Conservation (phyloP, 1,140 invertebrate species). For the Yoshiicerus persimilis region DNA sequence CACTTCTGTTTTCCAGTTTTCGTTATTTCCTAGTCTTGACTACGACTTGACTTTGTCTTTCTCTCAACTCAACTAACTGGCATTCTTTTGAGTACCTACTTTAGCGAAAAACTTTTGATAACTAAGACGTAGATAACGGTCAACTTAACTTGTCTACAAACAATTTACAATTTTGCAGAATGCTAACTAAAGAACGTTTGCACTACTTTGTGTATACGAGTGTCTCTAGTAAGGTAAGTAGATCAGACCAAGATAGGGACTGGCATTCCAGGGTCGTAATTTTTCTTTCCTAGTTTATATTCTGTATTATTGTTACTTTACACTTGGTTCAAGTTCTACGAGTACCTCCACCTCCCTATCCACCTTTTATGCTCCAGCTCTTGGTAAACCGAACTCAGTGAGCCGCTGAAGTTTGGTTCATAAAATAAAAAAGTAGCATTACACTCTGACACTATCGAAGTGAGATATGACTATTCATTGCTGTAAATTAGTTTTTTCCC, state of each 20-base stretch:
- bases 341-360: background rate
- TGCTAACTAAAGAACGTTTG: background rate
- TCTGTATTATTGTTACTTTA: background rate
- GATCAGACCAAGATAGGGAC: background rate
- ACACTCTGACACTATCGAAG: background rate
- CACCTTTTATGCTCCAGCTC: background rate
- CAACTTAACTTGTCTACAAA: slow-evolving; percentile 13
- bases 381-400: background rate
- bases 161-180: slow-evolving; percentile 13
- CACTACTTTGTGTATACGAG: background rate
- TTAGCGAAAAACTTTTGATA: background rate
- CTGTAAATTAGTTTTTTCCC: slow-evolving; percentile 6
- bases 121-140: background rate
- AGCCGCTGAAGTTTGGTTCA: background rate
- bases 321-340: background rate
- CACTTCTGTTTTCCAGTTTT: background rate
- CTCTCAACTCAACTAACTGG: no score
- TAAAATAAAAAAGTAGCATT: background rate
- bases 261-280: background rate
- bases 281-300: background rate
- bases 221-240: background rate
- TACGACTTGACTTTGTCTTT: background rate
- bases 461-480: background rate
- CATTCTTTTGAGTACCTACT: background rate
- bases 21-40: background rate